Evolutionary conservation across 2,888 invertebrate species (phyloP).

Genomic region (Sarcophaga variegata): DNA sequence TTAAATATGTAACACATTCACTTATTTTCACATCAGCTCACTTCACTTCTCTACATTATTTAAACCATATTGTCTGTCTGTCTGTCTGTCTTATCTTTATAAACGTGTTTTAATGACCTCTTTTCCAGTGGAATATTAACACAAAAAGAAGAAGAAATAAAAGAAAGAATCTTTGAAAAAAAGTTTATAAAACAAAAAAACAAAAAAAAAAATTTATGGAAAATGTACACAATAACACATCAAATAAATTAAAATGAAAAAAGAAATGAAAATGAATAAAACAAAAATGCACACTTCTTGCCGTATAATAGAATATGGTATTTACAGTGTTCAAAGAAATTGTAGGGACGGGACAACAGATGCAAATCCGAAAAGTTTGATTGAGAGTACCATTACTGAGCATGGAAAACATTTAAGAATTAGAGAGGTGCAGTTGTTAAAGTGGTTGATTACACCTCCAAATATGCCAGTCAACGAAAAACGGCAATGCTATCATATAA

Average conservation of each 20-base stretch:
- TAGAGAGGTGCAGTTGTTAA: too few species aligned
- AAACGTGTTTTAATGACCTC: slow-evolving; percentile 65
- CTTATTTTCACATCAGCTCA: too few species aligned
- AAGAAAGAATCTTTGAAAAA: slow-evolving; percentile 5
- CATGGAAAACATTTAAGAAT: too few species aligned
- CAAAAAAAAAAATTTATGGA: too few species aligned
- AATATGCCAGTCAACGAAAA: too few species aligned
- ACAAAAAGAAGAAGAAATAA: slow-evolving; percentile 19
- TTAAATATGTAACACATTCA: too few species aligned
- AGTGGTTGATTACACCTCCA: too few species aligned
- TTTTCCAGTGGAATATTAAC: slow-evolving; percentile 30
- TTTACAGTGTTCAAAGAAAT: too few species aligned
- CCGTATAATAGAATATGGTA: too few species aligned
- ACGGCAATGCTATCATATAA: too few species aligned
- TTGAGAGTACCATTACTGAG: too few species aligned
- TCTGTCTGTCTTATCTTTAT: slow-evolving; percentile 2
- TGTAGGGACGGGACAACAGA: background rate
- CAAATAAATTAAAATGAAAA: slow-evolving; percentile 47
- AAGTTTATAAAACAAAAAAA: too few species aligned
- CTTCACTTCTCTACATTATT: slow-evolving; percentile 11
- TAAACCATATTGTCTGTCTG: slow-evolving; percentile 18
- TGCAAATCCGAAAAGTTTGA: background rate
- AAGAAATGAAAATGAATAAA: slow-evolving; percentile 15
- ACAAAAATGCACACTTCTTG: background rate
- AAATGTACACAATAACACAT: slow-evolving; percentile 31